Base-by-base conservation (phyloP, 1,140 invertebrate genomes). In the Mylabris phalerata region DNA sequence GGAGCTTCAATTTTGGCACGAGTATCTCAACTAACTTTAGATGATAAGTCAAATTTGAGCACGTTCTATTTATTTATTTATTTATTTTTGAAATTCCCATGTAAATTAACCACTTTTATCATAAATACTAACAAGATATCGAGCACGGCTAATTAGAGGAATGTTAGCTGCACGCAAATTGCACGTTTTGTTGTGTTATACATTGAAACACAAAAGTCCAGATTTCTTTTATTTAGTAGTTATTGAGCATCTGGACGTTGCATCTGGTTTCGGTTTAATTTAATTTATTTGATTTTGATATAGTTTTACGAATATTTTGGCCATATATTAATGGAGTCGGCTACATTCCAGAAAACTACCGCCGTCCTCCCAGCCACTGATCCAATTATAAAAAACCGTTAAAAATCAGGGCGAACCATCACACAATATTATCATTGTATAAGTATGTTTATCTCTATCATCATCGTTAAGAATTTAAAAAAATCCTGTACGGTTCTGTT, bases 301-400 rank as follows among this genome's bases (percentile, higher is more conserved):
- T 66, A 60, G 56, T 58, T 55, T 60, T 57, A 58, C 62, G 61
- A 64, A 64, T 63, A 25, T 54, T 63, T 51, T 66, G 67, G 67
- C 52, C 63, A 61, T 55, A 67, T 59, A 64, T 69, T 68, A 67
- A 70, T 66, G 65, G 69, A 49, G 64, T 61, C 65, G 67, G 67
- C 59, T 71, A 67, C 67, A 67, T 73, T 73, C 69, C 71, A 73
- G 71, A 73, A 64, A 67, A 69, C 69, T 66, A 66, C 67, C 63
- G 67, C 49, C 63, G 56, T 46, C 51, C 60, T 52, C 62, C 65
- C 59, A 69, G 64, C 60, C 68, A 70, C 60, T 71, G 67, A 69
- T 32, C 32, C 32, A 32, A 32, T 5, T 5, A 32, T 32, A 32
- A 4, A 58, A 63, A 49, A 50, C 52, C 43, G 50, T 50, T 55